phyloP scores from a whole-genome alignment of 2,797 vertebrate genomes.

The Allobates femoralis region DNA sequence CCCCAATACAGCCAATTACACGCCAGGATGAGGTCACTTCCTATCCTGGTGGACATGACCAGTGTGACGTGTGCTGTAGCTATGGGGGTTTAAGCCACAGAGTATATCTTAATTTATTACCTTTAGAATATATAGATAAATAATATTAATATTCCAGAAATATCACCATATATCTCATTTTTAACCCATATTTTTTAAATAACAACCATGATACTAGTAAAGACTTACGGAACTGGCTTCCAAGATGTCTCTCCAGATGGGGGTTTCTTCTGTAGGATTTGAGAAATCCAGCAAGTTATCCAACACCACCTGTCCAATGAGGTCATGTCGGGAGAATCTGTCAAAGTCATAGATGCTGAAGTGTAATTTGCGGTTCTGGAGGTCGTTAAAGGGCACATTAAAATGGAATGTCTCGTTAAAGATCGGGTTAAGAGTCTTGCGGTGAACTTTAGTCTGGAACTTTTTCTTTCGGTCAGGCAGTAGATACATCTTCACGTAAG shows the following conservation, averaged over 20 bases:
- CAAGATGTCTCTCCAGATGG: constrained; percentile 91
- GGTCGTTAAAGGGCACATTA: constrained; percentile 87
- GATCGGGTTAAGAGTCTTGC: constrained; percentile 91
- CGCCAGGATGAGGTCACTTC: no score
- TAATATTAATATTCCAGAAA: no score
- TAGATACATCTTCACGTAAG: constrained; percentile 94
- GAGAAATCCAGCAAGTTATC: constrained; percentile 94
- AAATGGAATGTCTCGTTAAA: constrained; percentile 96
- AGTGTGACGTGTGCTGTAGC: no score
- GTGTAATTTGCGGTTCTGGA: constrained; percentile 90
- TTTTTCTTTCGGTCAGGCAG: constrained; percentile 95
- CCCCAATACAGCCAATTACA: no score
- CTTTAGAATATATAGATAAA: no score
- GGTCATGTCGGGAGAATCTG: constrained; percentile 92
- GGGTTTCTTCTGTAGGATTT: constrained; percentile 86
- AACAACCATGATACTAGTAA: background rate
- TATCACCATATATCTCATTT: no score
- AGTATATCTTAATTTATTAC: no score
- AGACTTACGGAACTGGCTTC: constrained; percentile 89
- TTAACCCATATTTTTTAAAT: no score
- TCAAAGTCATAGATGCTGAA: constrained; percentile 95
- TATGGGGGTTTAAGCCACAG: no score
- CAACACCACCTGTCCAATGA: constrained; percentile 93
- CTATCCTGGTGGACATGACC: no score
- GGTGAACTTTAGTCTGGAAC: constrained; percentile 94